Conservation (phyloP, 2,113 vertebrate genomes). For the Tichodroma muraria region DNA sequence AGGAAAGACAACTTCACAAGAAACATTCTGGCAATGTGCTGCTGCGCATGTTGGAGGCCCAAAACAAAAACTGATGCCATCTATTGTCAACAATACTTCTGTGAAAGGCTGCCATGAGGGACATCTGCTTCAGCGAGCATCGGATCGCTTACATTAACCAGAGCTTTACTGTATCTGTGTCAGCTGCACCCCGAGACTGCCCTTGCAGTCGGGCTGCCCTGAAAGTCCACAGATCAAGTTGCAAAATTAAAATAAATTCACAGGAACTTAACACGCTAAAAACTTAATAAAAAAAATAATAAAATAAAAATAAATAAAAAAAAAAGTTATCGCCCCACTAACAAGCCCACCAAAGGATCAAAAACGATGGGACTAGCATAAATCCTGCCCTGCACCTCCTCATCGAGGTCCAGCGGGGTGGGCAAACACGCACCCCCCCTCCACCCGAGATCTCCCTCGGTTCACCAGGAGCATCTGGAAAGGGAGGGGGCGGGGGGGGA, state of each 20-base stretch:
- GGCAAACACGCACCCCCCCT: neutral
- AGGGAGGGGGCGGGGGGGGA: too few species aligned
- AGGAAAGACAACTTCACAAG: constrained; percentile 37
- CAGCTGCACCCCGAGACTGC: neutral
- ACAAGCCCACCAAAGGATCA: neutral
- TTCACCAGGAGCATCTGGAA: neutral
- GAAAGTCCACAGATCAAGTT: neutral
- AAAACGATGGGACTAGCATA: neutral
- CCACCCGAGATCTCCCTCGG: neutral
- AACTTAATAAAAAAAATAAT: neutral
- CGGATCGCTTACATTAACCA: constrained; percentile 13
- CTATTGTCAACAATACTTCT: constrained; percentile 35
- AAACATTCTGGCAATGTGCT: neutral
- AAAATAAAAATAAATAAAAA: too few species aligned
- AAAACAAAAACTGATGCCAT: constrained; percentile 27
- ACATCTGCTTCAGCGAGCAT: constrained; percentile 36
- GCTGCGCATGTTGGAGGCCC: neutral
- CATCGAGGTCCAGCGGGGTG: neutral
- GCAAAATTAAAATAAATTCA: neutral
- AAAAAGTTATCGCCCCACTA: neutral
- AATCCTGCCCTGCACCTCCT: neutral
- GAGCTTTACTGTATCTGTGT: neutral
- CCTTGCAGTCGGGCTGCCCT: neutral
- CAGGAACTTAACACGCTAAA: neutral
- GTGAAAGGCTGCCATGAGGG: constrained; percentile 31